phyloP scores from a whole-genome alignment of 2,113 vertebrate genomes.

The Pluvianellus socialis region DNA sequence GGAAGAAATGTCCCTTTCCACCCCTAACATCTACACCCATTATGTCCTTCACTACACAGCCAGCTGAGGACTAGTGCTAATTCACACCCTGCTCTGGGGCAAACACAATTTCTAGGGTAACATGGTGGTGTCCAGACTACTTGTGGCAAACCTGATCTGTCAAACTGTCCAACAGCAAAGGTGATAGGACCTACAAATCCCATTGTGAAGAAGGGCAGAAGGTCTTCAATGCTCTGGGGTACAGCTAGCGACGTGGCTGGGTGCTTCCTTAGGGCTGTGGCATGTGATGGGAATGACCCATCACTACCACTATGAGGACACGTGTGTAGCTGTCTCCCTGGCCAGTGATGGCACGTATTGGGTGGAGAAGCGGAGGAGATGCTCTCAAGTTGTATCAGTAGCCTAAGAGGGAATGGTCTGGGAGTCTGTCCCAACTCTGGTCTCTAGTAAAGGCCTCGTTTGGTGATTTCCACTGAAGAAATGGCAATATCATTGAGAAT shows the following conservation, averaged over 20 bases:
- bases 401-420: not conserved
- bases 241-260: rapidly evolving
- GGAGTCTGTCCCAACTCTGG: rapidly evolving
- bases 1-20: not conserved
- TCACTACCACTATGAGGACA: not conserved
- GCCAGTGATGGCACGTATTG: not conserved
- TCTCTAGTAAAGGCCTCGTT: constrained; percentile 66
- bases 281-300: not conserved
- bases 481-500: constrained; percentile 77
- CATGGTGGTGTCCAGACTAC: not conserved
- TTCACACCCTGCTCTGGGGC: not conserved
- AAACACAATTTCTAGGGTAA: not conserved
- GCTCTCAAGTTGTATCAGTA: not conserved
- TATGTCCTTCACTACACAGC: rapidly evolving
- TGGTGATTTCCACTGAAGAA: constrained; percentile 79
- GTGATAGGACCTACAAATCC: not conserved
- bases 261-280: not conserved
- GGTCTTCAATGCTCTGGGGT: not conserved
- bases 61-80: not conserved
- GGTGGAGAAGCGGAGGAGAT: not conserved
- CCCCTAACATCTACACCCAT: not conserved
- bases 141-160: not conserved
- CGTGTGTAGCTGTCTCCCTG: rapidly evolving
- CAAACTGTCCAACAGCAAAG: not conserved
- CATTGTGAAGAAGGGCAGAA: not conserved